Percentiles rank a stretch among this genome's conserved stretches.
phyloP scores from a whole-genome alignment of 1,140 invertebrate species.

The Macrobrachium rosenbergii region DNA sequence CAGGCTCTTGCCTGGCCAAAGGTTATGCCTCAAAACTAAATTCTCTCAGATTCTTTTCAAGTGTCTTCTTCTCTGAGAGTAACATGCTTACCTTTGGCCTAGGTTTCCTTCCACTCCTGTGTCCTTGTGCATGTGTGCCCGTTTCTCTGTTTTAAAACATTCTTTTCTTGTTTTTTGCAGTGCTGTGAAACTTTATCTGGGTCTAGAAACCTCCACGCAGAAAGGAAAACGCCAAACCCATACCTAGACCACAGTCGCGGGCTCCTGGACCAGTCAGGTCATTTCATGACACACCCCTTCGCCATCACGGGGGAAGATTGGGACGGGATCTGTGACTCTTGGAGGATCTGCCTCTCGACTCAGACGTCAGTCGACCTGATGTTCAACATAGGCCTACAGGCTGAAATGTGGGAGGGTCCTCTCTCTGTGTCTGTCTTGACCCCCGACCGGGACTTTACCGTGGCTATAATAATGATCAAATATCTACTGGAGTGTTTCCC shows the following conservation, averaged over 20 bases:
- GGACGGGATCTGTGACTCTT: slow-evolving; percentile 4
- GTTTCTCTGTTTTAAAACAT: no score
- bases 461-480: slow-evolving; percentile 68
- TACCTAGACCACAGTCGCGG: slow-evolving; percentile 2
- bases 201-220: no score
- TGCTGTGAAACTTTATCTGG: no score
- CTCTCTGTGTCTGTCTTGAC: slow-evolving; percentile 72
- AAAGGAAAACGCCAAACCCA: no score
- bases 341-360: slow-evolving; percentile 65
- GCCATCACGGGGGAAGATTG: slow-evolving; percentile 41
- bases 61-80: no score
- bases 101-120: no score
- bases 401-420: slow-evolving; percentile 70
- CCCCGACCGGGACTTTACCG: slow-evolving; percentile 68
- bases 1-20: no score
- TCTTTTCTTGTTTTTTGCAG: no score
- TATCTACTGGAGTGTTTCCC: slow-evolving; percentile 69
- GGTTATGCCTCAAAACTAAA: no score
- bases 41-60: no score
- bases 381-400: slow-evolving; percentile 67
- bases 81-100: no score
- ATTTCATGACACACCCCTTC: slow-evolving; percentile 60
- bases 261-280: slow-evolving; percentile 33
- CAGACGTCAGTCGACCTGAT: slow-evolving; percentile 67
- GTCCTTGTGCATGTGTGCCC: no score